A percentile compares a stretch with the other conserved stretches of the same genome.
phyloP scores from a whole-genome alignment of 1,140 invertebrate genomes.

The Camponotus floridanus region DNA sequence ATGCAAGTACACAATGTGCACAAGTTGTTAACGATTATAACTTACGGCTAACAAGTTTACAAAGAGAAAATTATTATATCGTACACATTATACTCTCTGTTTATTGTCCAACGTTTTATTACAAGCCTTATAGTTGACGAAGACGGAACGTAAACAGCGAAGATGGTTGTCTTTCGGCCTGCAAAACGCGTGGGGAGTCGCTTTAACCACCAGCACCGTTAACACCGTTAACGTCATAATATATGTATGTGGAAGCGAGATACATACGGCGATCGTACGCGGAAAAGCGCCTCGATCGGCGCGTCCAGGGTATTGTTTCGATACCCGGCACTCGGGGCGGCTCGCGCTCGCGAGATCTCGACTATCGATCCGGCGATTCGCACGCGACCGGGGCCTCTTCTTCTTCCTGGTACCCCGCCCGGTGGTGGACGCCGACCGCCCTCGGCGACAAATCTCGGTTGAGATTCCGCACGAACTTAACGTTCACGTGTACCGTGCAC shows the following conservation, averaged over 20 bases:
- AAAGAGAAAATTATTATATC: neutral
- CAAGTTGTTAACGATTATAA: neutral
- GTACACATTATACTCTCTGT: neutral
- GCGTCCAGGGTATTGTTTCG: slow-evolving; percentile 63
- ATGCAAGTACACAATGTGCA: neutral
- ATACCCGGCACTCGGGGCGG: slow-evolving; percentile 32
- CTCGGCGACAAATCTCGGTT: slow-evolving; percentile 51
- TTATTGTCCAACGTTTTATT: neutral
- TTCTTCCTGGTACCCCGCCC: slow-evolving; percentile 60
- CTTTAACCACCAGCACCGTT: slow-evolving; percentile 60
- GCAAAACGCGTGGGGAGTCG: slow-evolving; percentile 32
- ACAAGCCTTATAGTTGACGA: slow-evolving; percentile 6
- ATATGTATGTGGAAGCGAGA: slow-evolving; percentile 48
- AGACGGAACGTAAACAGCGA: slow-evolving; percentile 1
- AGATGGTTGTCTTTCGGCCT: neutral
- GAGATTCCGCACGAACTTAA: slow-evolving; percentile 28
- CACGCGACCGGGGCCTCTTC: slow-evolving; percentile 48
- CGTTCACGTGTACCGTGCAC: slow-evolving; percentile 56
- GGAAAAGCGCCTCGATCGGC: slow-evolving; percentile 57
- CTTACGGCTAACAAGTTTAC: neutral
- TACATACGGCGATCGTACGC: slow-evolving; percentile 50
- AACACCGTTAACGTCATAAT: slow-evolving; percentile 69
- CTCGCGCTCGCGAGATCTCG: slow-evolving; percentile 64
- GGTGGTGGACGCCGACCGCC: slow-evolving; percentile 56
- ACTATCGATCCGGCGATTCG: slow-evolving; percentile 58